A percentile compares a stretch with the other conserved stretches of the same genome.
Evolutionary conservation across 2,797 vertebrate species (phyloP).

Genomic region (Ctenochaetus hawaiiensis): DNA sequence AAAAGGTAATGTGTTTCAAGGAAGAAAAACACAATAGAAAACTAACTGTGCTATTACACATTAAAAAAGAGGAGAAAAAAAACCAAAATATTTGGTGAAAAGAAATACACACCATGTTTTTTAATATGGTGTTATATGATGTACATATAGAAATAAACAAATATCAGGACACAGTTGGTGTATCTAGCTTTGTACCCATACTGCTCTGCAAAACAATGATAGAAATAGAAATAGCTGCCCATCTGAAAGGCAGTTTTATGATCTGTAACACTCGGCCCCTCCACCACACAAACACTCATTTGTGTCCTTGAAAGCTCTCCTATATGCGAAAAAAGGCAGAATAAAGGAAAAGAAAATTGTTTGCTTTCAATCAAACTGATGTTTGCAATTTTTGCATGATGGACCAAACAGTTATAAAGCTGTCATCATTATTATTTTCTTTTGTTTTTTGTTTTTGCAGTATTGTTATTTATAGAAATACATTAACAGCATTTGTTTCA

Average conservation of each 20-base stretch:
- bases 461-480: slow-evolving; percentile 21
- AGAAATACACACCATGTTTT: neutral
- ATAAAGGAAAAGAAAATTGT: slow-evolving; percentile 6
- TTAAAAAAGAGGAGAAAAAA: too few species aligned
- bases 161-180: too few species aligned
- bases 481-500: neutral
- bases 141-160: too few species aligned
- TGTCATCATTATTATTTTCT: slow-evolving; percentile 5
- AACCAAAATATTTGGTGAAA: too few species aligned
- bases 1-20: neutral
- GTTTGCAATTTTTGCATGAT: neutral
- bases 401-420: neutral
- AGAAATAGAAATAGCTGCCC: neutral
- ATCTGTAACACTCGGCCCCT: neutral
- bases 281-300: neutral
- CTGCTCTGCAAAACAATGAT: neutral
- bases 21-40: neutral
- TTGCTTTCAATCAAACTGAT: neutral
- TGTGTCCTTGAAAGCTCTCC: neutral
- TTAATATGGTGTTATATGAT: too few species aligned
- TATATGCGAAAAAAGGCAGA: neutral
- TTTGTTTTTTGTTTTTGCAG: slow-evolving; percentile 1
- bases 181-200: too few species aligned
- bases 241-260: neutral
- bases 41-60: neutral